A percentile compares a stretch with the other conserved stretches of the same genome.
phyloP scores from a whole-genome alignment of 2,888 invertebrate genomes.

The Chirona hameri region DNA sequence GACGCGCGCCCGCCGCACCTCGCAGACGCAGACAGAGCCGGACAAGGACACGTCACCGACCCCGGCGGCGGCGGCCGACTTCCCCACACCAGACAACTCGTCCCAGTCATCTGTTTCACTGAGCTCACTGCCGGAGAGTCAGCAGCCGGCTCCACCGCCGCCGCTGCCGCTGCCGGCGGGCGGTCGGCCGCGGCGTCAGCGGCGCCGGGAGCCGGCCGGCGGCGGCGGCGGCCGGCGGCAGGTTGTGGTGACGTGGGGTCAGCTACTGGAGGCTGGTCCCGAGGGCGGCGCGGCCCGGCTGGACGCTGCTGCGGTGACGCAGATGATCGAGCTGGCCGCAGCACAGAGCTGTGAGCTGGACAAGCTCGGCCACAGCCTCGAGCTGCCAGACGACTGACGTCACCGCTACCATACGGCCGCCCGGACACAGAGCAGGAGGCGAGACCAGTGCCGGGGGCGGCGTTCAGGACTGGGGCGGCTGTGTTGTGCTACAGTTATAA shows the following conservation, averaged over 20 bases:
- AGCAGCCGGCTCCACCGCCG: neutral
- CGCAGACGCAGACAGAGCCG: neutral
- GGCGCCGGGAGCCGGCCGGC: neutral
- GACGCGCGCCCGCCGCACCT: neutral
- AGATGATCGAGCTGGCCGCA: slow-evolving; percentile 10
- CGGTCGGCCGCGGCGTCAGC: neutral
- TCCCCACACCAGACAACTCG: neutral
- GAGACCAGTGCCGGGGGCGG: neutral
- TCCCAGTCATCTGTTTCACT: neutral
- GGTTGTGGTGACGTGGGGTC: neutral
- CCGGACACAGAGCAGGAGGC: neutral
- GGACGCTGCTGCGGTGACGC: neutral
- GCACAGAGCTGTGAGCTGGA: slow-evolving; percentile 9
- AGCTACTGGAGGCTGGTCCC: neutral
- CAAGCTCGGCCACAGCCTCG: neutral
- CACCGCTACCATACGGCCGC: neutral
- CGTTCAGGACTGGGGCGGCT: neutral
- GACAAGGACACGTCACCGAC: neutral
- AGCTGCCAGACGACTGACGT: neutral
- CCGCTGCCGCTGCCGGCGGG: neutral
- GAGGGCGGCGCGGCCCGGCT: neutral
- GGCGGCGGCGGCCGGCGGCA: neutral
- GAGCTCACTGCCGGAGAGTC: neutral
- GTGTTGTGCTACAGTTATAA: neutral
- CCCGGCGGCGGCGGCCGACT: neutral